phyloP scores from a whole-genome alignment of 2,888 invertebrate species.

The Exephanes ischioxanthus region DNA sequence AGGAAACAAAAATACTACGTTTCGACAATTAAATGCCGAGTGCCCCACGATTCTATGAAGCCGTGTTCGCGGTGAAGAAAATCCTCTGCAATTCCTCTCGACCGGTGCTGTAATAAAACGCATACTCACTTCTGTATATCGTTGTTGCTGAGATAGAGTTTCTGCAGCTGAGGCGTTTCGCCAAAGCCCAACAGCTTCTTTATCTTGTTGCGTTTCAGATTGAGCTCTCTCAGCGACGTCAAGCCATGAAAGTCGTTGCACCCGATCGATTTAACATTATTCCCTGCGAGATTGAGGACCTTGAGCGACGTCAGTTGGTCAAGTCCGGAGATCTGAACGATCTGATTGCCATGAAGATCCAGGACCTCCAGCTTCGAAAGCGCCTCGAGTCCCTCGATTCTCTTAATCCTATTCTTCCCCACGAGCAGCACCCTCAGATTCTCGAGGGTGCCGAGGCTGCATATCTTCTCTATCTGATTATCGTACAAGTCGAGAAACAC shows the following conservation, averaged over 20 bases:
- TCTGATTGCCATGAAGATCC: conserved; percentile 97
- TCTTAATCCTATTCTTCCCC: conserved; percentile 95
- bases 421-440: conserved; percentile 94
- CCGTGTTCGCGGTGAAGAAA: neutral
- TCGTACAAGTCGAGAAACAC: conserved; percentile 98
- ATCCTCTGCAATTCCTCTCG: neutral
- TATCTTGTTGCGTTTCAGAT: conserved; percentile 94
- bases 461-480: conserved; percentile 96
- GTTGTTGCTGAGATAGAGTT: conserved; percentile 94
- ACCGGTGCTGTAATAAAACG: neutral
- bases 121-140: conserved; percentile 88
- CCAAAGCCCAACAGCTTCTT: conserved; percentile 93
- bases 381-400: conserved; percentile 91
- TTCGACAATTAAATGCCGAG: neutral
- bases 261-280: conserved; percentile 93
- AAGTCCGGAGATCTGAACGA: conserved; percentile 91
- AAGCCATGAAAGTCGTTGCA: conserved; percentile 92
- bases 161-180: conserved; percentile 90
- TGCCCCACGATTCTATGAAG: conserved; percentile 18
- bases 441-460: conserved; percentile 91
- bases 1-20: neutral
- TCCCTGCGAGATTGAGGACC: conserved; percentile 97
- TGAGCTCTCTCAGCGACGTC: conserved; percentile 92
- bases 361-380: conserved; percentile 94
- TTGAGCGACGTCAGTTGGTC: conserved; percentile 91